phyloP scores from a whole-genome alignment of 2,888 invertebrate species.

The Temnothorax ravouxi region DNA sequence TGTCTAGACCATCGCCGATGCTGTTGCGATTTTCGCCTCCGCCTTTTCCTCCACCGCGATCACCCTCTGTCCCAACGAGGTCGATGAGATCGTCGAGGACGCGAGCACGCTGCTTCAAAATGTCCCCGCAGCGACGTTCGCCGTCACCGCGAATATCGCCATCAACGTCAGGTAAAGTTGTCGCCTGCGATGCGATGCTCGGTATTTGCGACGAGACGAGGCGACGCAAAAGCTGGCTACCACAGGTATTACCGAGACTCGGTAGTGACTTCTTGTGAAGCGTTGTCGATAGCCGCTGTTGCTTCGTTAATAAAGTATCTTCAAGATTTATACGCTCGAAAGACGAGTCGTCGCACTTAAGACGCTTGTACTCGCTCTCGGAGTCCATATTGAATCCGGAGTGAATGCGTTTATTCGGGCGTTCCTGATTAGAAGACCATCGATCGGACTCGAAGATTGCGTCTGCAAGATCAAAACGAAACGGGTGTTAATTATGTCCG shows the following conservation, averaged over 20 bases:
- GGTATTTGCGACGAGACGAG: constrained; percentile 86
- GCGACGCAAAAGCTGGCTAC: constrained; percentile 88
- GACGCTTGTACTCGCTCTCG: constrained; percentile 79
- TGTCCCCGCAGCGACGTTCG: constrained; percentile 2
- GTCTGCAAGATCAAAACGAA: constrained; percentile 50
- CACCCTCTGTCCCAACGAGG: constrained; percentile 76
- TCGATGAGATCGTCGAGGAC: constrained; percentile 28
- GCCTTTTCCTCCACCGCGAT: constrained; percentile 84
- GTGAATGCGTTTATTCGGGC: constrained; percentile 81
- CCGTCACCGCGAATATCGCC: neutral
- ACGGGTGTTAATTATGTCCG: neutral
- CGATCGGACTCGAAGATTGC: constrained; percentile 56
- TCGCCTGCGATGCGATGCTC: neutral
- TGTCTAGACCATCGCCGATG: constrained; percentile 7
- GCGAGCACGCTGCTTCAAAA: constrained; percentile 23
- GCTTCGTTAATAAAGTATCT: constrained; percentile 62
- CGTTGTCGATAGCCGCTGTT: constrained; percentile 40
- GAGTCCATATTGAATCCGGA: constrained; percentile 66
- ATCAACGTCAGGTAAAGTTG: neutral
- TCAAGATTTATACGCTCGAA: constrained; percentile 58
- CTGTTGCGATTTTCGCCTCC: constrained; percentile 19
- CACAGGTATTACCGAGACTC: constrained; percentile 44
- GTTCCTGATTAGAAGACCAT: constrained; percentile 64
- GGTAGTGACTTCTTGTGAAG: constrained; percentile 39
- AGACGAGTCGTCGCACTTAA: constrained; percentile 76